These are phyloP conservation scores for Malurus splendens DNA, from an alignment of 2,797 vertebrate genomes.

Conservation along the genomic window DNA sequence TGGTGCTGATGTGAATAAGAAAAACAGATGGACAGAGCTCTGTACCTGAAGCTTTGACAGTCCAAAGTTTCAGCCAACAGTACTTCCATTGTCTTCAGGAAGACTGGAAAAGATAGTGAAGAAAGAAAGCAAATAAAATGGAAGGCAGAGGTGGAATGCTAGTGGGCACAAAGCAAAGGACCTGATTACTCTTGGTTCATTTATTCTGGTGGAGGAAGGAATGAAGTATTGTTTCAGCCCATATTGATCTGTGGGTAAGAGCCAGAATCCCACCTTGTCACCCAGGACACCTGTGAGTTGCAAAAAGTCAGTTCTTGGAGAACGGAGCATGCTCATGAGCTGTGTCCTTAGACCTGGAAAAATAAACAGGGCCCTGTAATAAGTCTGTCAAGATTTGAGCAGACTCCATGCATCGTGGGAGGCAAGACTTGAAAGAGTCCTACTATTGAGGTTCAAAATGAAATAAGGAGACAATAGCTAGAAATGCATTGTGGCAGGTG, in stretches of 20 bases:
- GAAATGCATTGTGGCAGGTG: neutral
- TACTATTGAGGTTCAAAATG: neutral
- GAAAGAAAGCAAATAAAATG: neutral
- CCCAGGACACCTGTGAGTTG: neutral
- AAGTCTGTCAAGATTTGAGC: conserved; percentile 7
- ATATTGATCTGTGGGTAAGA: neutral
- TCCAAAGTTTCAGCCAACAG: neutral
- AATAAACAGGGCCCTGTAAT: conserved; percentile 15
- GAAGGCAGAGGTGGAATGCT: neutral
- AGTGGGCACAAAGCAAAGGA: neutral
- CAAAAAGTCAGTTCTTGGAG: neutral
- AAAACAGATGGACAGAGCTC: neutral
- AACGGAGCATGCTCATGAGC: neutral
- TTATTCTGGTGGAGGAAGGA: neutral
- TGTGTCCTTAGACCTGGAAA: neutral
- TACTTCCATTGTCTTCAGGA: neutral
- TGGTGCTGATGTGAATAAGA: neutral
- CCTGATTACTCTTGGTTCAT: neutral
- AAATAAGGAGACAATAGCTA: neutral
- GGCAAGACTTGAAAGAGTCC: neutral
- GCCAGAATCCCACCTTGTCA: neutral
- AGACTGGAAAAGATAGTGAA: neutral
- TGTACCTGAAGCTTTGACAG: neutral
- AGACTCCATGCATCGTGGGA: neutral
- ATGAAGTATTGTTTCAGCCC: neutral